Base-by-base conservation (phyloP, 2,113 vertebrate species). In the Vireo altiloquus region DNA sequence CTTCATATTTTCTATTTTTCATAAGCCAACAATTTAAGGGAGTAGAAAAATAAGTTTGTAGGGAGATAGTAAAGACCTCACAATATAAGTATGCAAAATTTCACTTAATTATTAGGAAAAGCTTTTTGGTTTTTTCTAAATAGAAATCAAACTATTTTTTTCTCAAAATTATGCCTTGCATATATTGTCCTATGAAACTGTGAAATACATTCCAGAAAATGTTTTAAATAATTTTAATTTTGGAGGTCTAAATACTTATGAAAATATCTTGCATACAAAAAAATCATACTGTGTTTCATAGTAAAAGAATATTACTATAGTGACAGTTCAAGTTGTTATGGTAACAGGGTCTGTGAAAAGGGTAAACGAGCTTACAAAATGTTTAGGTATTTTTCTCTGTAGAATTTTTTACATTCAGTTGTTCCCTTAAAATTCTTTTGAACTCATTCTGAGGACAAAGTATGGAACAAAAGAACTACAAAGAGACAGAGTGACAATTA, bases 311-410 rank as follows among this genome's bases (percentile, higher is more conserved):
- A 93, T 93, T 84, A 50, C 66, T 79, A 47, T 23, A 87, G 54
- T 2, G 30, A 88, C 39, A 63, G 59, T 64, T 61, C 46, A 78
- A 60, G 94, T 94, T 93, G 91, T 94, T 95, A 94, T 89, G 78
- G 90, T 79, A 94, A 95, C 94, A 63, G 31, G 24, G 22, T 65
- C 90, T 69, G 40, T 69, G 42, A 78, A 92, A 91, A 91, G 40
- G 21, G 37, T 66, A 92, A 80, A 79, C 20, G 37, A 82, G 20
- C 19, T 89, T 61, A 57, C 17, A 66, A 82, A 79, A 74, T 28
- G 4, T 75, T 90, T 47, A 80, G 61, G 15, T 56, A 21, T 57
- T 90, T 87, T 79, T 69, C 57, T 44, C 25, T n/a, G 46, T 10
- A 68, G 57, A 84, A 72, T 54, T 72, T 82, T 63, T 74, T 69